Evolutionary conservation across 1,140 invertebrate genomes (phyloP).

Genomic region (Gryon sp.): DNA sequence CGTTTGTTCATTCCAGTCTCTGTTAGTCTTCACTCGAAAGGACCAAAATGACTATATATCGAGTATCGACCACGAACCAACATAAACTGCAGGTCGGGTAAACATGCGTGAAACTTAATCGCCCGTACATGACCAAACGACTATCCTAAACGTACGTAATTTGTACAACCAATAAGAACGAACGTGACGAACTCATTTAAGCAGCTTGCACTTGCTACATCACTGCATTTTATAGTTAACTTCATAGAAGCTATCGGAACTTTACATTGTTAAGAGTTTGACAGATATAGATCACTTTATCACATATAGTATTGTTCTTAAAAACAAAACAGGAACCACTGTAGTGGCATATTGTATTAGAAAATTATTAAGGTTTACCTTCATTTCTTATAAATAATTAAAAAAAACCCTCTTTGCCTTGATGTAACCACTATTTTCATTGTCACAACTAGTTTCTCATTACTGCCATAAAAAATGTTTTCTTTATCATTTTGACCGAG

Average conservation of each 20-base stretch:
- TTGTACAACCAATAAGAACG: constrained; percentile 63
- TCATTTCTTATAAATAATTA: too few species aligned
- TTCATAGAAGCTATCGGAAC: constrained; percentile 25
- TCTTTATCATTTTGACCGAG: too few species aligned
- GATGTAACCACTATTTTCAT: too few species aligned
- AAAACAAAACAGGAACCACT: too few species aligned
- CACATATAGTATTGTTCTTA: too few species aligned
- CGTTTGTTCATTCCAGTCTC: constrained; percentile 16
- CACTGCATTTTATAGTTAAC: constrained; percentile 32
- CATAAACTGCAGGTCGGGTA: constrained; percentile 66
- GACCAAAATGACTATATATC: constrained; percentile 34
- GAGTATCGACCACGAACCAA: constrained; percentile 63
- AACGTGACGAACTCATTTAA: constrained; percentile 60
- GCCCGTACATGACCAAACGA: constrained; percentile 62
- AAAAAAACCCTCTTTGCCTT: too few species aligned
- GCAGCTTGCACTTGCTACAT: constrained; percentile 20
- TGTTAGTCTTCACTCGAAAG: constrained; percentile 38
- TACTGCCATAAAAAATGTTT: too few species aligned
- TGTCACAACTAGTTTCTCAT: too few species aligned
- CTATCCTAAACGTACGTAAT: constrained; percentile 59
- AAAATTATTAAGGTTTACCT: too few species aligned
- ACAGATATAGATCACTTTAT: too few species aligned
- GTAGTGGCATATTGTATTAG: too few species aligned
- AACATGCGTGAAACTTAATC: constrained; percentile 70
- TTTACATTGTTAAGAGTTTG: too few species aligned